Evolutionary conservation across 2,797 vertebrate species (phyloP), one percentile per base, ranked within the genome.

Genomic region (Sebastiscus tertius): DNA sequence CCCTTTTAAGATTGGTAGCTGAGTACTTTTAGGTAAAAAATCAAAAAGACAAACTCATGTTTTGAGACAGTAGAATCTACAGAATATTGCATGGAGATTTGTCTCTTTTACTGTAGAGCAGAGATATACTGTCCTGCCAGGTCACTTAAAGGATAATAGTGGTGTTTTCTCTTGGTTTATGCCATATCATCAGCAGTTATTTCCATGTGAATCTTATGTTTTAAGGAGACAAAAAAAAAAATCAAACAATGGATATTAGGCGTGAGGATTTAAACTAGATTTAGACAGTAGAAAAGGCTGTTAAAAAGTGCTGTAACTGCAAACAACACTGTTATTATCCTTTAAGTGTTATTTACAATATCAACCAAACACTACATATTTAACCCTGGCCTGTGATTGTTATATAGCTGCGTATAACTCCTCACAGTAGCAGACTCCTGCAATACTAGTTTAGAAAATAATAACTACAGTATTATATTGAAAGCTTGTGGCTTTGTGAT

Each of bases 401-500:
- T 72, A n/a, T 52, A 75, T 80, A 81, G 80, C 72, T 58, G 16
- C 22, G n/a, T 65, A 64, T 73, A 62, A 67, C 69, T 33, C 77
- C 76, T 62, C 83, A 55, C 79, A 58, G 70, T 58, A 68, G 84
- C 81, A 67, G 68, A 85, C 71, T 80, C 82, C 81, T 82, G 93
- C 89, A 89, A 81, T 84, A 90, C 66, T 93, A 92, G 85, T 86
- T 88, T 90, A 88, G 70, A 90, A 72, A 81, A 20, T 83, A 85
- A 80, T 73, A 80, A 88, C 58, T 70, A 64, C 87, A 91, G 84
- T 90, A 88, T 93, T 92, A 78, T 90, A 90, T 83, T 69, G 61
- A 88, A 83, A 87, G 88, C 79, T 84, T 75, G 71, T 87, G 77
- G 87, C 86, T 91, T 90, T 88, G 87, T 90, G 83, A 85, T 86